These are phyloP conservation scores for Pagrus major DNA, from an alignment of 2,113 vertebrate species.

Conservation along the genomic window DNA sequence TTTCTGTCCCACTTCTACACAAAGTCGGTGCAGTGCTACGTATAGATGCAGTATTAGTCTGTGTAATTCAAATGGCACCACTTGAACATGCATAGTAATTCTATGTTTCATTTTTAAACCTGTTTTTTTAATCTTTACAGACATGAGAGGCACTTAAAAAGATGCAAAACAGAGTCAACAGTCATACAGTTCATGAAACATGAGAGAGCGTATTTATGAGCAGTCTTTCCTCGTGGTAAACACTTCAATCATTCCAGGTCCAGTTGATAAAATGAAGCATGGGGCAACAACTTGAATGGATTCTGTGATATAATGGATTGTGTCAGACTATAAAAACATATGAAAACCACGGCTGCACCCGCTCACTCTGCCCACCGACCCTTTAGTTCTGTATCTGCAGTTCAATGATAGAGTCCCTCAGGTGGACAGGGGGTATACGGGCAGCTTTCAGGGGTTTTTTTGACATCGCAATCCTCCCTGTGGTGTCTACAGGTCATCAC, in stretches of 20 bases:
- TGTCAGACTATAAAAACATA: slow-evolving; percentile 44
- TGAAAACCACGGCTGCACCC: slow-evolving; percentile 34
- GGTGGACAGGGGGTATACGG: slow-evolving; percentile 38
- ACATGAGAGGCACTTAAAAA: slow-evolving; percentile 65
- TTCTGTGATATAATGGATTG: slow-evolving; percentile 34
- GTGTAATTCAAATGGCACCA: slow-evolving; percentile 69
- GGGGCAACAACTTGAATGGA: slow-evolving; percentile 23
- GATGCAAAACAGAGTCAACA: slow-evolving; percentile 17
- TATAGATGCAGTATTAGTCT: slow-evolving; percentile 48
- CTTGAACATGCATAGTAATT: slow-evolving; percentile 75
- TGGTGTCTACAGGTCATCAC: slow-evolving; percentile 93
- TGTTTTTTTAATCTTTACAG: slow-evolving; percentile 33
- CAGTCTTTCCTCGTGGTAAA: slow-evolving; percentile 46
- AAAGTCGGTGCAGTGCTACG: slow-evolving; percentile 27
- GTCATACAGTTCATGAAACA: slow-evolving; percentile 17
- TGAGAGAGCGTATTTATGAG: slow-evolving; percentile 6
- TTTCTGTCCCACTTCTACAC: slow-evolving; percentile 1
- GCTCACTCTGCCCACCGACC: slow-evolving; percentile 44
- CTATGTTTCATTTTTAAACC: slow-evolving; percentile 38
- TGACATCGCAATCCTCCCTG: not conserved
- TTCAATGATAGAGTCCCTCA: slow-evolving; percentile 13
- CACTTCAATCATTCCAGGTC: slow-evolving; percentile 54
- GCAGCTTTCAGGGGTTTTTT: slow-evolving; percentile 19
- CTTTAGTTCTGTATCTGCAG: slow-evolving; percentile 46
- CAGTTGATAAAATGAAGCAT: slow-evolving; percentile 61